These are phyloP conservation scores for Lasioglossum leucozonium DNA, from an alignment of 2,888 invertebrate species.

Conservation along the genomic window DNA sequence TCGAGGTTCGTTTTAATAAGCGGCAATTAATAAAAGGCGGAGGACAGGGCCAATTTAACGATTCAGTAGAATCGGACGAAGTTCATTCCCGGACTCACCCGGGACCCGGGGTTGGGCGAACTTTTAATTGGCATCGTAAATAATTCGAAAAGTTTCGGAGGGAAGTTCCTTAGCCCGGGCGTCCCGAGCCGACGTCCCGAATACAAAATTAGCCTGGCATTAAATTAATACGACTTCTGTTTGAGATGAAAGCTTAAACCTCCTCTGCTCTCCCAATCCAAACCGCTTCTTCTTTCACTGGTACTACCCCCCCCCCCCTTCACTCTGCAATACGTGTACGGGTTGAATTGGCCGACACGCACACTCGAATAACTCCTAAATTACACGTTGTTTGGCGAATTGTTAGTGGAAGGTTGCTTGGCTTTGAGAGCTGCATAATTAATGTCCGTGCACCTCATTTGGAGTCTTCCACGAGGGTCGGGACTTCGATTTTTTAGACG, in stretches of 20 bases:
- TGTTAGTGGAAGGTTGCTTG: not conserved
- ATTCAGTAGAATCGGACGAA: slow-evolving; percentile 68
- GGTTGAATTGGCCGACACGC: not conserved
- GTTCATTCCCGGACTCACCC: slow-evolving; percentile 49
- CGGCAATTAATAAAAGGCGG: slow-evolving; percentile 67
- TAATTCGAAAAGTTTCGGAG: slow-evolving; percentile 81
- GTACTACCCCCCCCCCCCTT: not conserved
- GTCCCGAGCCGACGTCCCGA: slow-evolving; percentile 70
- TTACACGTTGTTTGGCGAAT: not conserved
- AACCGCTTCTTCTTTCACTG: slow-evolving; percentile 22
- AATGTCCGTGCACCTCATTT: not conserved
- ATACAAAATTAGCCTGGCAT: slow-evolving; percentile 83
- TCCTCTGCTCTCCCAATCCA: not conserved
- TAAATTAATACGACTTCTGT: slow-evolving; percentile 82
- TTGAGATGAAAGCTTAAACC: slow-evolving; percentile 65
- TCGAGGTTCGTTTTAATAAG: slow-evolving; percentile 68
- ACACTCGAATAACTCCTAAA: not conserved
- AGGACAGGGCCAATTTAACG: slow-evolving; percentile 72
- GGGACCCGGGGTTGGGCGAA: slow-evolving; percentile 60
- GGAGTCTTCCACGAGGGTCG: not conserved
- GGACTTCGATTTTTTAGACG: not conserved
- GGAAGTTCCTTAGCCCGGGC: slow-evolving; percentile 67
- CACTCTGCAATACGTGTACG: not conserved
- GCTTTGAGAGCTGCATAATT: not conserved
- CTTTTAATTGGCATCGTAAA: slow-evolving; percentile 84